A percentile compares a stretch with the other conserved stretches of the same genome.
Conservation (phyloP, 2,113 vertebrate genomes). For the Nymphicus hollandicus region DNA sequence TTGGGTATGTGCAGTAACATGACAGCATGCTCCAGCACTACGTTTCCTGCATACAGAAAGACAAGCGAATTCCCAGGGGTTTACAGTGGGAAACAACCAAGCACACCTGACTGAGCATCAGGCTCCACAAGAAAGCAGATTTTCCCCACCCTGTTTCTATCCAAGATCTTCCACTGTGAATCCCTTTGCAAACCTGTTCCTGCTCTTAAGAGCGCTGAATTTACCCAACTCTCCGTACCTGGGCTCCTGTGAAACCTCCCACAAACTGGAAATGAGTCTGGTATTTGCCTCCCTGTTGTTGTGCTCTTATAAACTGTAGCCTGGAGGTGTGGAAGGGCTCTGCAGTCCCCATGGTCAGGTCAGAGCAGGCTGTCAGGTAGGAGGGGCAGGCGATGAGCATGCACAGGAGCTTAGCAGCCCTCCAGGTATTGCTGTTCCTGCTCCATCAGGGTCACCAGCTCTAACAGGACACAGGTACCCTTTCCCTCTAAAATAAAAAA, state of each 20-base stretch:
- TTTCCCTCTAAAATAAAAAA: neutral
- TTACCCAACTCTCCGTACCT: neutral
- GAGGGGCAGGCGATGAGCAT: rapidly evolving
- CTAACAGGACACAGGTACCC: neutral
- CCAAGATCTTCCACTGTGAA: neutral
- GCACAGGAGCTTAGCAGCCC: neutral
- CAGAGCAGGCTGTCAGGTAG: neutral
- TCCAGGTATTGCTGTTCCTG: neutral
- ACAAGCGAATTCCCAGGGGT: neutral
- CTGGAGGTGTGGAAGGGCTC: neutral
- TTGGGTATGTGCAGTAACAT: neutral
- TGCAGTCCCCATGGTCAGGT: neutral
- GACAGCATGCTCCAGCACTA: neutral
- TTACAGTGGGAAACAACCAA: neutral
- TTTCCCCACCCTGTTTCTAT: neutral
- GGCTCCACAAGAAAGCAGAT: neutral
- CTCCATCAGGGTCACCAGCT: neutral
- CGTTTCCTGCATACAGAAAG: neutral
- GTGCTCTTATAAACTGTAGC: neutral
- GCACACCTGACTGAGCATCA: neutral
- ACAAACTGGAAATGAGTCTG: neutral
- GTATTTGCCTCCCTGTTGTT: neutral
- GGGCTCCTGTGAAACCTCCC: neutral
- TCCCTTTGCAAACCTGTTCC: neutral
- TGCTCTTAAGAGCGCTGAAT: neutral